phyloP scores from a whole-genome alignment of 2,797 vertebrate species.

The Halcyon smyrnensis region DNA sequence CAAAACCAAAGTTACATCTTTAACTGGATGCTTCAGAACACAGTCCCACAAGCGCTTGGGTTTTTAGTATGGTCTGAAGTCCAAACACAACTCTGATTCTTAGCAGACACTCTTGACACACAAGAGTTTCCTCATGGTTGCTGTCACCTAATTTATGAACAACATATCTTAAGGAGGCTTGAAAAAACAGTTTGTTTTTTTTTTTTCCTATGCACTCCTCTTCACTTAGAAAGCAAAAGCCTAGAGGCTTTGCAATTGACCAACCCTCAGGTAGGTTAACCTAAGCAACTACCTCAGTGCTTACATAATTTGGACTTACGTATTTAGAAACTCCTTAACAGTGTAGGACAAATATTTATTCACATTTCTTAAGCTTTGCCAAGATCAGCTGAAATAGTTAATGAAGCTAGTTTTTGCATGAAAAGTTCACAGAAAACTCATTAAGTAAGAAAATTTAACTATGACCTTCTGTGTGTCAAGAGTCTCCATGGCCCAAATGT shows the following conservation, averaged over 20 bases:
- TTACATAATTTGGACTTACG: background rate
- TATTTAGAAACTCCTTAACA: background rate
- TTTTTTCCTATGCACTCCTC: background rate
- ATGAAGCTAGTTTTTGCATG: background rate
- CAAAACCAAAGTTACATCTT: background rate
- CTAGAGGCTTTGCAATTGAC: background rate
- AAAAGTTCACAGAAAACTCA: background rate
- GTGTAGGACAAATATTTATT: background rate
- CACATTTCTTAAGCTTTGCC: background rate
- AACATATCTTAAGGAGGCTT: accelerated
- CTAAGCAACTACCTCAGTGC: background rate
- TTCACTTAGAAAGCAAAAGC: background rate
- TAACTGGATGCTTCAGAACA: background rate
- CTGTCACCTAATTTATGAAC: background rate
- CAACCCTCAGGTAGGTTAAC: background rate
- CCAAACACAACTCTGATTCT: background rate
- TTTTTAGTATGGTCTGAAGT: background rate
- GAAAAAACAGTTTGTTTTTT: background rate
- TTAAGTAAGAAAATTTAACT: background rate
- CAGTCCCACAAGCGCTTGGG: background rate
- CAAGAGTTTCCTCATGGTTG: background rate
- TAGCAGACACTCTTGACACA: background rate
- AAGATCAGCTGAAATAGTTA: background rate
- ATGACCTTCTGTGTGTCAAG: background rate
- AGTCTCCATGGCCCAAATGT: background rate